Conservation (phyloP, 1,140 invertebrate genomes). For the Macrocentrus cingulum region DNA sequence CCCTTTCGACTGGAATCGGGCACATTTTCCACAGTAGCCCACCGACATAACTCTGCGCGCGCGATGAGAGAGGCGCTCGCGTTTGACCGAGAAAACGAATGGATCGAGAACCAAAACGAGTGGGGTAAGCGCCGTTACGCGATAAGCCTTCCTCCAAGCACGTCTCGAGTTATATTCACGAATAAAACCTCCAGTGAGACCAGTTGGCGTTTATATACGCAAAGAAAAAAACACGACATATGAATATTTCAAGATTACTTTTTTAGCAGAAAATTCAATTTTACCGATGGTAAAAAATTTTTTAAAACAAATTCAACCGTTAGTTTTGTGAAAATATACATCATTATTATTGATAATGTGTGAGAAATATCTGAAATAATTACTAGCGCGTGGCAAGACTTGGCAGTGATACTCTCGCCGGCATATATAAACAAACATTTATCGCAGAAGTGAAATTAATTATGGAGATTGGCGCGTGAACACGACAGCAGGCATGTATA, state of each 20-base stretch:
- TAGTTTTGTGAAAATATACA: too few relatives aligned
- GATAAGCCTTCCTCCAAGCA: slow-evolving; percentile 41
- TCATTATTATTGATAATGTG: too few relatives aligned
- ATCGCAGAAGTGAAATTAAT: slow-evolving; percentile 32
- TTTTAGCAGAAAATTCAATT: too few relatives aligned
- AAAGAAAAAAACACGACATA: too few relatives aligned
- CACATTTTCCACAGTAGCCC: slow-evolving; percentile 1
- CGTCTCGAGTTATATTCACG: slow-evolving; percentile 40
- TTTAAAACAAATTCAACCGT: too few relatives aligned
- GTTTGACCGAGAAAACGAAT: slow-evolving; percentile 55
- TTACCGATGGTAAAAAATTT: too few relatives aligned
- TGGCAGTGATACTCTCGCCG: too few relatives aligned
- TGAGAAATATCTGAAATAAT: too few relatives aligned
- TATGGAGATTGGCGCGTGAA: slow-evolving; percentile 24
- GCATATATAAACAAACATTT: slow-evolving; percentile 29
- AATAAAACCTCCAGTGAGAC: neutral
- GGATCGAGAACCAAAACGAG: slow-evolving; percentile 53
- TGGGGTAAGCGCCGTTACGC: slow-evolving; percentile 49
- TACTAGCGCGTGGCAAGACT: slow-evolving; percentile 14
- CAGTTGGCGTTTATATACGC: neutral
- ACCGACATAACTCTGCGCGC: slow-evolving; percentile 42
- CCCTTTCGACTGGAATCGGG: neutral
- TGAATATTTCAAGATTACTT: too few relatives aligned
- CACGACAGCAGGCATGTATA: slow-evolving; percentile 18
- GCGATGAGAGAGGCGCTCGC: too few relatives aligned